A percentile compares a stretch with the other conserved stretches of the same genome.
phyloP scores from a whole-genome alignment of 2,113 vertebrate species.

The Acrocephalus kingi region DNA sequence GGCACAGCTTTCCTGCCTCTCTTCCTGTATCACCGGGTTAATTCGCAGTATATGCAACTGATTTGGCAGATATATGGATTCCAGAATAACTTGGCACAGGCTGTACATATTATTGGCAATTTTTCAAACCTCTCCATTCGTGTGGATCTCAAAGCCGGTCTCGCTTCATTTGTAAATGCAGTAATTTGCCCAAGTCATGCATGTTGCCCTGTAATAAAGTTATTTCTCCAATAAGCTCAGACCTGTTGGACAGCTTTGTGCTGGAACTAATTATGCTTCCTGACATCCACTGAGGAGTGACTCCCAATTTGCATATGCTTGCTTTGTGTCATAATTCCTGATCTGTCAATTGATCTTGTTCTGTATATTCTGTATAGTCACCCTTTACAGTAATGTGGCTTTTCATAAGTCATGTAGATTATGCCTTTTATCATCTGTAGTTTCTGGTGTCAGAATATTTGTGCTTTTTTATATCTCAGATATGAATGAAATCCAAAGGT shows the following conservation, averaged over 20 bases:
- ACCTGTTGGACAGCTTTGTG: conserved; percentile 1
- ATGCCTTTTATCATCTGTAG: background rate
- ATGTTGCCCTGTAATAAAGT: conserved; percentile 28
- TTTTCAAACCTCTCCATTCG: conserved; percentile 6
- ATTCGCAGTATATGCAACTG: conserved; percentile 23
- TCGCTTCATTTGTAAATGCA: conserved; percentile 39
- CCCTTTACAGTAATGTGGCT: background rate
- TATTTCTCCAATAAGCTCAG: conserved; percentile 34
- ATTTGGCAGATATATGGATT: conserved; percentile 42
- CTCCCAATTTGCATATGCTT: conserved; percentile 32
- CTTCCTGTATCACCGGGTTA: conserved; percentile 18
- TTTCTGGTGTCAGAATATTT: background rate
- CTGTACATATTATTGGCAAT: background rate
- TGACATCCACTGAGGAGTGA: background rate
- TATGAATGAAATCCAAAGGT: background rate
- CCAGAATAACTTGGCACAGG: background rate
- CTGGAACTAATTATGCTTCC: conserved; percentile 41
- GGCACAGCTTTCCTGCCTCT: conserved; percentile 10
- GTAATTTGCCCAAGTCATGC: conserved; percentile 51
- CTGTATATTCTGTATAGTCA: background rate
- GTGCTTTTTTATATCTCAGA: background rate
- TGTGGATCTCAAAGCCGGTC: background rate
- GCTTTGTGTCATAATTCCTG: background rate
- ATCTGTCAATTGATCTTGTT: background rate
- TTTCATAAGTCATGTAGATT: background rate